These are phyloP conservation scores for Lamellibrachia luymesi DNA, from an alignment of 1,140 invertebrate species.

Conservation along the genomic window DNA sequence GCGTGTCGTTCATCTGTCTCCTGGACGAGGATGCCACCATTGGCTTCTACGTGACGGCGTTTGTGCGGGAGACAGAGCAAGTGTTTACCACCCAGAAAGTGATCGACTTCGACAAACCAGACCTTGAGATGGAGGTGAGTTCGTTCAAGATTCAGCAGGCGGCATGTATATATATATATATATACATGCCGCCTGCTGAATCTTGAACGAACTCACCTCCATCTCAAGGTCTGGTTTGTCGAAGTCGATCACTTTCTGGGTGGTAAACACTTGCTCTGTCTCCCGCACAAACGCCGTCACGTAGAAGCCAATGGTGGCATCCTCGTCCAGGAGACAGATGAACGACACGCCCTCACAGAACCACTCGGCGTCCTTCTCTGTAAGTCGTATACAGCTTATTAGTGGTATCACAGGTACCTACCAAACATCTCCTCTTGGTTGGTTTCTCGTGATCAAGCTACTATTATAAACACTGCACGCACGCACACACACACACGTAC, in stretches of 20 bases:
- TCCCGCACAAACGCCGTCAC: slow-evolving; percentile 9
- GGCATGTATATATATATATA: not conserved
- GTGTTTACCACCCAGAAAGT: not conserved
- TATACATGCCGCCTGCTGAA: not conserved
- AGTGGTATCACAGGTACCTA: not conserved
- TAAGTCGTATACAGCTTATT: not conserved
- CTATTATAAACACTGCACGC: not conserved
- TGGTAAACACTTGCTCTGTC: slow-evolving; percentile 16
- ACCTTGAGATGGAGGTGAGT: slow-evolving; percentile 11
- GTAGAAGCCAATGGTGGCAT: slow-evolving; percentile 18
- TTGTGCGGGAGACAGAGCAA: slow-evolving; percentile 16
- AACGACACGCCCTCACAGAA: not conserved
- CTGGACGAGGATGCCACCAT: slow-evolving; percentile 17
- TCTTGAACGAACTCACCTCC: not conserved
- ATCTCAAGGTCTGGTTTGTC: slow-evolving; percentile 17
- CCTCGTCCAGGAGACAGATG: not conserved
- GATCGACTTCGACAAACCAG: slow-evolving; percentile 12
- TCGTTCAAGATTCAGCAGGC: not conserved
- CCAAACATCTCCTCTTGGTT: not conserved
- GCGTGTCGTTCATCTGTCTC: not conserved
- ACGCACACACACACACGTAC: not conserved
- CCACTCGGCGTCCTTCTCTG: slow-evolving; percentile 8
- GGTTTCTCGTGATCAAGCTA: not conserved
- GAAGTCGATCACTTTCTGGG: not conserved
- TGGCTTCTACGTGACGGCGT: slow-evolving; percentile 13